Percentiles rank a stretch among this genome's conserved stretches.
phyloP scores from a whole-genome alignment of 2,797 vertebrate genomes.

The Muscicapa striata region DNA sequence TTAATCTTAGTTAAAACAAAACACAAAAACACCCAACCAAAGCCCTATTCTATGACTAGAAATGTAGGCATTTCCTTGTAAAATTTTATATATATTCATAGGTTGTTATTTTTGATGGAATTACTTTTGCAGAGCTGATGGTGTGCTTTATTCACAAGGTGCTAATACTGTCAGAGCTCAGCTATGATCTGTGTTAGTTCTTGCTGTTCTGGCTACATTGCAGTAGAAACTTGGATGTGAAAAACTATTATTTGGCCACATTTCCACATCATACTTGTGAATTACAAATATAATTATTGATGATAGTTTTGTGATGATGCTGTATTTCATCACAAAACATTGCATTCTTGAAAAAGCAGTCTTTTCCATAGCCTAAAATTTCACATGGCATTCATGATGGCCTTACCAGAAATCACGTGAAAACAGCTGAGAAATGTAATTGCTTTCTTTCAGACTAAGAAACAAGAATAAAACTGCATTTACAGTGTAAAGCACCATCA shows the following conservation, averaged over 20 bases:
- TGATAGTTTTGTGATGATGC: not conserved
- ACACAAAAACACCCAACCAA: not conserved
- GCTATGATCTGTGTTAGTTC: not conserved
- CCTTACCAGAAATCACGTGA: not conserved
- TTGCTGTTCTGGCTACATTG: not conserved
- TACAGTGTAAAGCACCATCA: not conserved
- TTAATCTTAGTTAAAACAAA: not conserved
- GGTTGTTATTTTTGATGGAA: not conserved
- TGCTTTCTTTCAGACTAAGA: not conserved
- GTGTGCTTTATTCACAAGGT: not conserved
- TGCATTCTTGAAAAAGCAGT: not conserved
- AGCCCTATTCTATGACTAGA: not conserved
- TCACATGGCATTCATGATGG: not conserved
- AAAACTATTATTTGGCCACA: not conserved
- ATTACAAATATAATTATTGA: not conserved
- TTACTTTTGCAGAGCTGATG: not conserved
- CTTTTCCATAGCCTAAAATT: not conserved
- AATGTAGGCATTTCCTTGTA: not conserved
- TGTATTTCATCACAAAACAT: not conserved
- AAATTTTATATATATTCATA: not conserved
- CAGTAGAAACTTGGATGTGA: not conserved
- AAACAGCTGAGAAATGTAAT: not conserved
- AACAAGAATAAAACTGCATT: not conserved
- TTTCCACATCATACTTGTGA: not conserved
- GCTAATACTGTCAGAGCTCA: not conserved